A percentile compares a stretch with the other conserved stretches of the same genome.
Conservation (phyloP, 2,113 vertebrate genomes). For the Rhynchopsitta pachyrhyncha region DNA sequence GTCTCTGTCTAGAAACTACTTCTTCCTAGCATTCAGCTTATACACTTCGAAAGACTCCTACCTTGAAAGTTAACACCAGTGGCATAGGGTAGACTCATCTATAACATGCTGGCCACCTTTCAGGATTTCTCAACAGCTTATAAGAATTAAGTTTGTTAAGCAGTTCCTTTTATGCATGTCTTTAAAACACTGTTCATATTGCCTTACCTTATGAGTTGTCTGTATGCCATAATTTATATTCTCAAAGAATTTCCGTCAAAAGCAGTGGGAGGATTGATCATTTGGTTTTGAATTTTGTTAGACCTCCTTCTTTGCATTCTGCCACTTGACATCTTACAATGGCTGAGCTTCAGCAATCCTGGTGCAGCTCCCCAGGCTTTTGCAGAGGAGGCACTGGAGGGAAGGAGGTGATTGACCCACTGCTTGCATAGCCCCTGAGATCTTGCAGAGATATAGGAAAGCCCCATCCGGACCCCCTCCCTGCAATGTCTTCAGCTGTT, state of each 20-base stretch:
- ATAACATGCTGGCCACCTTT: neutral
- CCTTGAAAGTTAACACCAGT: neutral
- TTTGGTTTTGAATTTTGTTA: fast-evolving
- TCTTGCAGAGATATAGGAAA: fast-evolving
- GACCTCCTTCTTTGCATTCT: fast-evolving
- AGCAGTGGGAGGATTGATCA: fast-evolving
- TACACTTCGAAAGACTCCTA: neutral
- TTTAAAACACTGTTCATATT: neutral
- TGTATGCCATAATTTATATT: neutral
- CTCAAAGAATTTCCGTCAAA: neutral
- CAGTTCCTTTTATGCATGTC: fast-evolving
- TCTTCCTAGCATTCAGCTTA: neutral
- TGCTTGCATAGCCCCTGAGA: neutral
- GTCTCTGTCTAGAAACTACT: neutral
- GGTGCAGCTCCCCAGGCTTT: fast-evolving
- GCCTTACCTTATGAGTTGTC: fast-evolving
- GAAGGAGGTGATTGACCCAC: fast-evolving
- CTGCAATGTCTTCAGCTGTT: neutral
- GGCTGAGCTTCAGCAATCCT: too few species aligned
- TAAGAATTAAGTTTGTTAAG: neutral
- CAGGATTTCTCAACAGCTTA: neutral
- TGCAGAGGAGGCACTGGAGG: neutral
- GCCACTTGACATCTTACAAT: fast-evolving
- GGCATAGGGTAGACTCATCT: neutral
- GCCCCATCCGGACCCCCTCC: fast-evolving